Conservation (phyloP, 2,113 vertebrate genomes). For the Paramisgurnus dabryanus region DNA sequence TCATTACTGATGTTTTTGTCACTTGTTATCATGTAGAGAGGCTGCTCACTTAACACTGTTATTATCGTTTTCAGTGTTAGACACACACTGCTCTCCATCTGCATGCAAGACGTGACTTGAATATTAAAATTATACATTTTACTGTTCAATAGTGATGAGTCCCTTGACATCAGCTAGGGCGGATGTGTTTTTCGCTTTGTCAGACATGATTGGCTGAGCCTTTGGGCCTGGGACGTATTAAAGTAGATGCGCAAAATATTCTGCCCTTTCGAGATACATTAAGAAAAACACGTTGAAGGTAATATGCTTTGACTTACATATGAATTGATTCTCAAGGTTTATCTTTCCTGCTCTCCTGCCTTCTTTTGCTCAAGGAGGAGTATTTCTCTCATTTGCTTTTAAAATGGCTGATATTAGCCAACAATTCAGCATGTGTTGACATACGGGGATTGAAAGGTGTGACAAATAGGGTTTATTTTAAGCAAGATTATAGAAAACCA, state of each 20-base stretch:
- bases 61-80: slow-evolving; percentile 22
- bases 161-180: slow-evolving; percentile 19
- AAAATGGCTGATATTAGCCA: slow-evolving; percentile 35
- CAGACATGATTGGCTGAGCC: slow-evolving; percentile 10
- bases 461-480: slow-evolving; percentile 48
- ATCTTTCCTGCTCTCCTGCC: slow-evolving; percentile 2
- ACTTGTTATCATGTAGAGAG: slow-evolving; percentile 18
- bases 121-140: slow-evolving; percentile 40
- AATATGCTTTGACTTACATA: slow-evolving; percentile 15
- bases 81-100: slow-evolving; percentile 38
- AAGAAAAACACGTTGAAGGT: slow-evolving; percentile 18
- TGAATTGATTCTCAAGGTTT: slow-evolving; percentile 17
- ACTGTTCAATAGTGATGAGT: slow-evolving; percentile 17
- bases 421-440: slow-evolving; percentile 34
- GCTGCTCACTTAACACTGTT: slow-evolving; percentile 29
- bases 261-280: slow-evolving; percentile 11
- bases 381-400: slow-evolving; percentile 11
- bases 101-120: slow-evolving; percentile 25
- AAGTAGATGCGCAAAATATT: slow-evolving; percentile 9
- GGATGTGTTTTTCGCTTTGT: slow-evolving; percentile 31
- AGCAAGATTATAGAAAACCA: slow-evolving; percentile 45
- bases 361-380: slow-evolving; percentile 42
- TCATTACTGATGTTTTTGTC: slow-evolving; percentile 15
- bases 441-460: slow-evolving; percentile 1
- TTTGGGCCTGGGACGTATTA: slow-evolving; percentile 6